Evolutionary conservation across 1,140 invertebrate species (phyloP).

Genomic region (Aphidius gifuensis): DNA sequence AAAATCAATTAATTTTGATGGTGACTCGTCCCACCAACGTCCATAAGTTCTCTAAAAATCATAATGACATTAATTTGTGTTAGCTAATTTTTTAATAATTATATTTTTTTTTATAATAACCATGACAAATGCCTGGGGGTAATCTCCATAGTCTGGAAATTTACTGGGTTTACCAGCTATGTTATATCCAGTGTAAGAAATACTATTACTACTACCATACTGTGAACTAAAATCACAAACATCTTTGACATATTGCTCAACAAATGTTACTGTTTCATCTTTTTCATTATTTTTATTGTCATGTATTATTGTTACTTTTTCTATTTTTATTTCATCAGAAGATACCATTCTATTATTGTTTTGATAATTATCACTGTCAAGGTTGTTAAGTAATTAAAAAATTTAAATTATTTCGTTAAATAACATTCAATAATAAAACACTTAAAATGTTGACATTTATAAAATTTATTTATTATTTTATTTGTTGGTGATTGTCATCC

Average conservation of each 20-base stretch:
- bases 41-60: constrained; percentile 78
- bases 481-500: no score
- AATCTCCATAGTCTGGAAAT: constrained; percentile 86
- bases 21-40: constrained; percentile 80
- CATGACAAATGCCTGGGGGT: constrained; percentile 84
- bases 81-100: background rate
- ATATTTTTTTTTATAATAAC: constrained; percentile 53
- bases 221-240: constrained; percentile 84
- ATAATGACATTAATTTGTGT: constrained; percentile 9
- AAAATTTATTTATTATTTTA: no score
- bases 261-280: constrained; percentile 43
- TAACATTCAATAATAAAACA: no score
- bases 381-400: no score
- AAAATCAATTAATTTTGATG: constrained; percentile 67
- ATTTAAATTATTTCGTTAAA: no score
- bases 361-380: background rate
- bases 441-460: no score
- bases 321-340: constrained; percentile 37
- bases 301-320: constrained; percentile 37
- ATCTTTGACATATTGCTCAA: constrained; percentile 66
- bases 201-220: constrained; percentile 82
- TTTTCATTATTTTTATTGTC: constrained; percentile 31
- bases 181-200: constrained; percentile 85
- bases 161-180: constrained; percentile 77
- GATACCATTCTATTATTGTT: constrained; percentile 40